Evolutionary conservation across 2,797 vertebrate species (phyloP).

Genomic region (Melanotaenia nigrans): DNA sequence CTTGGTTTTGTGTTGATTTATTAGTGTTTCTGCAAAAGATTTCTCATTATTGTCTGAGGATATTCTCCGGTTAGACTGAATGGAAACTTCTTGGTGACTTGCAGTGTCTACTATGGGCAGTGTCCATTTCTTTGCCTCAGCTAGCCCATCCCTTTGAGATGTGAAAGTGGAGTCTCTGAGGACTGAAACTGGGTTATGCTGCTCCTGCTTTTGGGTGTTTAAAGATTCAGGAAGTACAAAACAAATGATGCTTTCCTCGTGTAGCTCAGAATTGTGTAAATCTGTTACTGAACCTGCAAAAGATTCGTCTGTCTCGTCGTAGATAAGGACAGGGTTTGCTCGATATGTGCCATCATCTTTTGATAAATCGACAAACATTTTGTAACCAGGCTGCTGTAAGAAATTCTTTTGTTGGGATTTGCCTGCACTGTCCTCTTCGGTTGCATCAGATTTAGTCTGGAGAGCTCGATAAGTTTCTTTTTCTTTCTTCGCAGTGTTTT

Average conservation of each 20-base stretch:
- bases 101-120: conserved; percentile 6
- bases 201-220: background rate
- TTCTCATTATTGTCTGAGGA: conserved; percentile 16
- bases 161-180: conserved; percentile 25
- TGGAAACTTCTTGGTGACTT: conserved; percentile 31
- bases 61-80: conserved; percentile 10
- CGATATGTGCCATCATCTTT: conserved; percentile 61
- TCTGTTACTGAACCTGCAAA: conserved; percentile 33
- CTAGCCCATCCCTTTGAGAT: conserved; percentile 48
- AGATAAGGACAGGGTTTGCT: conserved; percentile 65
- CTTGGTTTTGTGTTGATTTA: conserved; percentile 44
- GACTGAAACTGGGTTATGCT: conserved; percentile 8
- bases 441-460: conserved; percentile 8
- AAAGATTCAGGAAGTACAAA: background rate
- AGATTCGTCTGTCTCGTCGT: conserved; percentile 57
- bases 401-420: conserved; percentile 12
- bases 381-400: conserved; percentile 15
- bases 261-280: conserved; percentile 15
- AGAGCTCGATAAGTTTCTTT: background rate
- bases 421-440: background rate
- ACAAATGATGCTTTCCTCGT: background rate
- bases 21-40: conserved; percentile 6
- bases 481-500: conserved; percentile 9
- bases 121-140: conserved; percentile 3
- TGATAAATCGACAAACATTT: conserved; percentile 9